Percentiles rank a stretch among this genome's conserved stretches.
Conservation (phyloP, 2,797 vertebrate genomes). For the Darevskia nairensis region DNA sequence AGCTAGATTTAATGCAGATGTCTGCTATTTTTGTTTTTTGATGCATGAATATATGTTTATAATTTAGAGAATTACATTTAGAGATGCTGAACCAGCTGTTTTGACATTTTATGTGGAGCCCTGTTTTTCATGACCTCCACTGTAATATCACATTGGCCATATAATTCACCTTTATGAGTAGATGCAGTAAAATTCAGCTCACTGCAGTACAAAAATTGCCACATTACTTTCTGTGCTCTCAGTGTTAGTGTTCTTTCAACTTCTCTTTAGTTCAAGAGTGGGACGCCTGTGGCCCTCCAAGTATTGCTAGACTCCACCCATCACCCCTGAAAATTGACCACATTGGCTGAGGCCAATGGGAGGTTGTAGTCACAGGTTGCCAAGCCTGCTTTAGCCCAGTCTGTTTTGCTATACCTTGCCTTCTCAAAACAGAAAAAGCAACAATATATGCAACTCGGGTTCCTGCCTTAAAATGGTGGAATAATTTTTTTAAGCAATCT, state of each 20-base stretch:
- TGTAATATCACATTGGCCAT: constrained; percentile 35
- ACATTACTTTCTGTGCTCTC: not conserved
- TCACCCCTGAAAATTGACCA: too few species aligned
- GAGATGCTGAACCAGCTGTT: constrained; percentile 50
- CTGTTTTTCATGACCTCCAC: not conserved
- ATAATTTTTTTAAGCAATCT: not conserved
- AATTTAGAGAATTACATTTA: constrained; percentile 46
- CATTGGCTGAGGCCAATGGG: too few species aligned
- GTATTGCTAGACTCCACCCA: too few species aligned
- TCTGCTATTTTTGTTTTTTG: constrained; percentile 49
- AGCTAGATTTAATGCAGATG: not conserved
- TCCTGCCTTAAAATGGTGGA: constrained; percentile 9
- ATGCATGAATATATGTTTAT: constrained; percentile 37
- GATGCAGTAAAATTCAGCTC: constrained; percentile 13
- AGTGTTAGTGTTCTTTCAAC: not conserved
- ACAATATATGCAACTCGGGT: not conserved
- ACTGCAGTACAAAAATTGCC: constrained; percentile 11
- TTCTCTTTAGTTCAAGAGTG: not conserved
- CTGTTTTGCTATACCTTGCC: not conserved
- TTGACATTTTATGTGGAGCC: constrained; percentile 36
- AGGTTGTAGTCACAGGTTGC: too few species aligned
- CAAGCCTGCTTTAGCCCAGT: too few species aligned
- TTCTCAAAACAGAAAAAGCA: not conserved
- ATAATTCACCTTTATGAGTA: constrained; percentile 57
- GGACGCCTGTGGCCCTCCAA: too few species aligned